phyloP scores from a whole-genome alignment of 2,888 invertebrate genomes.

The Synergus laeviventris region DNA sequence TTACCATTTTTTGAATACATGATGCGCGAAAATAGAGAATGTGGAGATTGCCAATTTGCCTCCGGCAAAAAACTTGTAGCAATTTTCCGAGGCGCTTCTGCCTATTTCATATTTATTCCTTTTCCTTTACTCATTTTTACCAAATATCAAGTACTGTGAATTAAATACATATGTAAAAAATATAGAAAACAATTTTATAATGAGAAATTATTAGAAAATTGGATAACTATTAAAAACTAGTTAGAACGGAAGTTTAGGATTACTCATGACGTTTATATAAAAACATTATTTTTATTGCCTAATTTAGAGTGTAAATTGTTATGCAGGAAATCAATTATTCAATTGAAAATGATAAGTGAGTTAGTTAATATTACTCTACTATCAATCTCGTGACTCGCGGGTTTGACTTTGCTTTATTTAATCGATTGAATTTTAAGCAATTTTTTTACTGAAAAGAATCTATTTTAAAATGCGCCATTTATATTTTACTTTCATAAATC shows the following conservation, averaged over 20 bases:
- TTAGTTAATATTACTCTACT: conserved; percentile 26
- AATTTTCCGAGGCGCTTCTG: not conserved
- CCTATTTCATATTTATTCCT: not conserved
- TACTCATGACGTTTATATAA: not conserved
- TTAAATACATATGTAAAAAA: not conserved
- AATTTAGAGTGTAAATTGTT: not conserved
- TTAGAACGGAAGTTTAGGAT: not conserved
- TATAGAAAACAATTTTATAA: not conserved
- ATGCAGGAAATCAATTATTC: not conserved
- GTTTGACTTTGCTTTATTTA: not conserved
- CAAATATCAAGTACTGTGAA: not conserved
- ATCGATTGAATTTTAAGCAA: conserved; percentile 8
- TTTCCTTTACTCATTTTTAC: not conserved
- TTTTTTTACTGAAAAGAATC: conserved; percentile 17
- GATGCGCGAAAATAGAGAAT: not conserved
- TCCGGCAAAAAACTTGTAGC: not conserved
- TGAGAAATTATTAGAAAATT: not conserved
- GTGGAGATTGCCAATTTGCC: not conserved
- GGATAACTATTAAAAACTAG: not conserved
- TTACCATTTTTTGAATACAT: not conserved
- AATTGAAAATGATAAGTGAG: not conserved
- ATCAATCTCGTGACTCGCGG: conserved; percentile 5
- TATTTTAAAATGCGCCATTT: not conserved
- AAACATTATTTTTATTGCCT: not conserved
- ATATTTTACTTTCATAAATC: not conserved